A percentile compares a stretch with the other conserved stretches of the same genome.
Evolutionary conservation across 2,888 invertebrate species (phyloP).

Genomic region (Mythimna pallens): DNA sequence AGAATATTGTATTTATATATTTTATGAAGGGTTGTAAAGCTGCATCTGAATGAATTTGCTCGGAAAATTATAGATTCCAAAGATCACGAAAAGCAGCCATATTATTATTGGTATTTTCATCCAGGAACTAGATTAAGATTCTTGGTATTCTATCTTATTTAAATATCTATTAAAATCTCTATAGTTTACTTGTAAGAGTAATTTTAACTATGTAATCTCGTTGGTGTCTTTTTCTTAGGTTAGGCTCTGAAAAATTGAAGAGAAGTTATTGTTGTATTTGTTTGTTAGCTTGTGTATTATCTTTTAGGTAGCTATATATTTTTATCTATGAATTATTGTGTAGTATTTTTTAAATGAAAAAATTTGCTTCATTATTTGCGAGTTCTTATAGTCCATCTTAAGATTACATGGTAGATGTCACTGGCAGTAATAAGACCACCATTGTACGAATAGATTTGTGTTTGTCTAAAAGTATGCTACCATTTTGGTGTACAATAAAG

Average conservation of each 20-base stretch:
- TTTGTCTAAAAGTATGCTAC: too few relatives aligned
- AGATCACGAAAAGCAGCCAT: neutral
- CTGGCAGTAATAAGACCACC: too few relatives aligned
- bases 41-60: neutral
- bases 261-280: neutral
- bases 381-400: too few relatives aligned
- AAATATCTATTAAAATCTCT: neutral
- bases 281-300: too few relatives aligned
- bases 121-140: neutral
- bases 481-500: too few relatives aligned
- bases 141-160: neutral
- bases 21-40: constrained; percentile 23
- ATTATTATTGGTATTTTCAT: neutral
- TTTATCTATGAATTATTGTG: too few relatives aligned
- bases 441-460: too few relatives aligned
- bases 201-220: neutral
- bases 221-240: neutral
- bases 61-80: neutral
- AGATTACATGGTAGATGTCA: too few relatives aligned
- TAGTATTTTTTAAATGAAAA: too few relatives aligned
- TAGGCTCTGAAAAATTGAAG: neutral
- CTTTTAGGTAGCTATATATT: too few relatives aligned
- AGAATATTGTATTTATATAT: constrained; percentile 26
- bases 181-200: too few relatives aligned
- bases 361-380: too few relatives aligned